Conservation (phyloP, 2,888 invertebrate genomes). For the Norana najaformis region DNA sequence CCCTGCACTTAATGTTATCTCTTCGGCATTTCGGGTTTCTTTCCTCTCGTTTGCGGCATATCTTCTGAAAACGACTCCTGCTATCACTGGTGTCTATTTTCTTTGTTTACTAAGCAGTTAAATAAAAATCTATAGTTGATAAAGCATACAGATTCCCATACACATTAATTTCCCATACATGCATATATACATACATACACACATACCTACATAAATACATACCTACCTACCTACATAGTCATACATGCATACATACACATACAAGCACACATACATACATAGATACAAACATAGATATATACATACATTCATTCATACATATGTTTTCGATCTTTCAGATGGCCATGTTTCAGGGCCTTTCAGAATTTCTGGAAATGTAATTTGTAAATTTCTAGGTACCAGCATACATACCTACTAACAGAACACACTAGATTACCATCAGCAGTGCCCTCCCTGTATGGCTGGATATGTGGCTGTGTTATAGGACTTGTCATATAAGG, state of each 20-base stretch:
- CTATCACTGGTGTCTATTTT: neutral
- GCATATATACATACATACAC: constrained; percentile 43
- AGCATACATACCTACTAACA: too few relatives aligned
- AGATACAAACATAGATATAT: neutral
- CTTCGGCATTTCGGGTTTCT: neutral
- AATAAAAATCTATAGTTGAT: neutral
- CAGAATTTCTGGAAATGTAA: too few relatives aligned
- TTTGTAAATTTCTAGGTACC: too few relatives aligned
- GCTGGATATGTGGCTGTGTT: neutral
- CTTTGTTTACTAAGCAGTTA: neutral
- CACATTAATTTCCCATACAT: constrained; percentile 17
- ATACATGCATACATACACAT: too few relatives aligned
- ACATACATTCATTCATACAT: neutral
- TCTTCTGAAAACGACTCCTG: neutral
- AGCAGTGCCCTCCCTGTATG: too few relatives aligned
- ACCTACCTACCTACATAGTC: constrained; percentile 43
- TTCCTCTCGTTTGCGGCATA: neutral
- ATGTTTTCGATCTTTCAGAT: too few relatives aligned
- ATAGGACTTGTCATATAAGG: constrained; percentile 28
- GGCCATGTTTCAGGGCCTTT: too few relatives aligned
- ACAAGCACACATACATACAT: neutral
- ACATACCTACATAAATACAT: constrained; percentile 45
- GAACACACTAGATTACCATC: neutral
- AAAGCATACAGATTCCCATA: neutral
- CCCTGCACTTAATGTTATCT: neutral